Evolutionary conservation across 2,888 invertebrate genomes (phyloP).

Genomic region (Ephialtes manifestator): DNA sequence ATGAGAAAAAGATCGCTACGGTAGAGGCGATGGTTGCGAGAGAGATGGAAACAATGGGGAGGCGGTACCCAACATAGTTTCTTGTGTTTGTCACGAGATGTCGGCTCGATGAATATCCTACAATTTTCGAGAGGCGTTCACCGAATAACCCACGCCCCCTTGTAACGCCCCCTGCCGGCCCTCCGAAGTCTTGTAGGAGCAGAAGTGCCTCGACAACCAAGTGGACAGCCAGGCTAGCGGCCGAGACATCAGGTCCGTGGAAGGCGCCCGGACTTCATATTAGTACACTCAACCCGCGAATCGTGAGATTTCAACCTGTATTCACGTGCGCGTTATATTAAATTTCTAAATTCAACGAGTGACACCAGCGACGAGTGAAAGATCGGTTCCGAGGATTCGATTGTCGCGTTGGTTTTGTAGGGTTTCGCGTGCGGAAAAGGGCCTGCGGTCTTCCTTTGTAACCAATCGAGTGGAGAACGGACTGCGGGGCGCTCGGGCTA

Average conservation of each 20-base stretch:
- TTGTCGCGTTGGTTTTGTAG: background rate
- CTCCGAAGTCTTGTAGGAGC: constrained; percentile 80
- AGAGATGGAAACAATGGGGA: background rate
- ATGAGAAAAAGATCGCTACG: constrained; percentile 30
- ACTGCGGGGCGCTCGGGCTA: constrained; percentile 58
- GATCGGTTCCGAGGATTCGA: background rate
- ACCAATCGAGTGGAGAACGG: constrained; percentile 50
- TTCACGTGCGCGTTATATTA: constrained; percentile 48
- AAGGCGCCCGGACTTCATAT: constrained; percentile 67
- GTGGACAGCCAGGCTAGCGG: constrained; percentile 84
- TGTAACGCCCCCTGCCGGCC: constrained; percentile 80
- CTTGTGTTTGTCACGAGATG: constrained; percentile 69
- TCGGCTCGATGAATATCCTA: constrained; percentile 51
- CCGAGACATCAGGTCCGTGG: constrained; percentile 77
- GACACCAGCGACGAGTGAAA: constrained; percentile 56
- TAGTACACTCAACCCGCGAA: constrained; percentile 56
- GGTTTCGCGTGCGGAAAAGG: constrained; percentile 43
- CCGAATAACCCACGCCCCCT: constrained; percentile 73
- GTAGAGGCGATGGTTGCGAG: constrained; percentile 1
- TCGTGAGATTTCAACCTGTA: constrained; percentile 42
- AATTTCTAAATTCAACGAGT: constrained; percentile 24
- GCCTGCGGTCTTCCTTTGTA: constrained; percentile 28
- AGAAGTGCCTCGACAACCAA: constrained; percentile 85
- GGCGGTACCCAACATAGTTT: constrained; percentile 62
- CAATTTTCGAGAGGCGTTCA: constrained; percentile 42